Conservation (phyloP, 1,140 invertebrate genomes). For the Pseudoatta argentina region DNA sequence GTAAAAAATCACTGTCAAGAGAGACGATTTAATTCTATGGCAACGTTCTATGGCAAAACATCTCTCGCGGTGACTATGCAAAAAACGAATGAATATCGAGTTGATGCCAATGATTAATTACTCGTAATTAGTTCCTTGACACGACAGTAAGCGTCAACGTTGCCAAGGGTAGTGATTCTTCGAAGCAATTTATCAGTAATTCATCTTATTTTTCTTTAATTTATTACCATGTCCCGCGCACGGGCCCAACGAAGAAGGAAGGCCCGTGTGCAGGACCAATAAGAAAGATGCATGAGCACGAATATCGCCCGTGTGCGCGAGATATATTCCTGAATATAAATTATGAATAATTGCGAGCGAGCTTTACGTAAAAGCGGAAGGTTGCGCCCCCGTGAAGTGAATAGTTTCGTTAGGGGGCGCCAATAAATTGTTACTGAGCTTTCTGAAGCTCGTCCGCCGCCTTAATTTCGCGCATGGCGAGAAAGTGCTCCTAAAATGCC, state of each 20-base stretch:
- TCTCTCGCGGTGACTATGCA: neutral
- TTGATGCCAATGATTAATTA: constrained; percentile 71
- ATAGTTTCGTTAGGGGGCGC: constrained; percentile 70
- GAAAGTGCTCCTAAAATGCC: constrained; percentile 47
- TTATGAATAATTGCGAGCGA: constrained; percentile 71
- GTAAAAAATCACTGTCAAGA: neutral
- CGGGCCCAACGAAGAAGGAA: neutral
- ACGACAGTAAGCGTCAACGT: constrained; percentile 56
- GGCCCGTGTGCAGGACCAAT: constrained; percentile 33
- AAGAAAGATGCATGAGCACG: constrained; percentile 66
- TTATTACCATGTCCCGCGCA: too few relatives aligned
- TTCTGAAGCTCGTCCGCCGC: constrained; percentile 28
- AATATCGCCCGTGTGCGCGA: constrained; percentile 69
- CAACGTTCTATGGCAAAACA: neutral
- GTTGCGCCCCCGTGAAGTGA: constrained; percentile 56
- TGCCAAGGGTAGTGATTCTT: constrained; percentile 35
- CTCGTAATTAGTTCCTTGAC: constrained; percentile 70
- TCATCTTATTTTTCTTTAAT: constrained; percentile 63
- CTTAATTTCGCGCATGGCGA: constrained; percentile 56
- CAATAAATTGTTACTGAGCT: constrained; percentile 67
- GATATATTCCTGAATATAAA: constrained; percentile 69
- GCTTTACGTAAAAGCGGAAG: constrained; percentile 27
- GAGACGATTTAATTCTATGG: neutral
- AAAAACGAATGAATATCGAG: constrained; percentile 14
- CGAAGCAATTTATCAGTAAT: constrained; percentile 71